Base-by-base conservation (phyloP, 2,888 invertebrate species). In the Octodonta nipae region DNA sequence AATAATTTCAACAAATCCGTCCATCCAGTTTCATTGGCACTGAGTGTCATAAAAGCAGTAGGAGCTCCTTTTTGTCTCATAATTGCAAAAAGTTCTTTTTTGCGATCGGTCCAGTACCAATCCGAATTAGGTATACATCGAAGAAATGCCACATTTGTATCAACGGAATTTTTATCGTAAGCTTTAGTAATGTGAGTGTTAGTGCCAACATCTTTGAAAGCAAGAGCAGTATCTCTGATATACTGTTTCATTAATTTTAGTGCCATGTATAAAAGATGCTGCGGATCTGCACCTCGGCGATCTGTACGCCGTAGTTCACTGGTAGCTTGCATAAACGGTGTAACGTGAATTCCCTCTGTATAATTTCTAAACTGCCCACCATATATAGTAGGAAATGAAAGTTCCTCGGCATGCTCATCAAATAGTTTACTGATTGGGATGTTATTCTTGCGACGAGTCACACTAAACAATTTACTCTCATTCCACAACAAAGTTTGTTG, bases 11-110 rank as follows among this genome's bases (percentile, higher is more conserved):
- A 44, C 16, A 60, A 38, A 41, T 28, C 37, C 16, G 39, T 3
- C 62, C 61, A 63, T 15, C 47, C 41, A 36, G 51, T 42, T 51
- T 64, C 63, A 43, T 60, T 60, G 1, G 60, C 59, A 48, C 59
- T 59, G 44, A 61, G 7, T 43, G 59, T 53, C 44, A 57, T 31
- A 52, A 61, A 45, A 43, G 49, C 42, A 44, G 58, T 58, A 34
- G 58, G 60, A 40, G 43, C 46, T 6, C 59, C 58, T 12, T 51
- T 40, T 42, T 61, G 58, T 13, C 58, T 28, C 13, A 60, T 62
- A 53, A 59, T 61, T 3, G 13, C 30, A n/a, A 30, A 20, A 8
- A 30, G 20, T 5, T 30, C 30, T 11, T 20, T 30, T 20, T 24
- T 30, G 2, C 20, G 10, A 2, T 5, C n/a, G 5, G 5, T 7